A percentile compares a stretch with the other conserved stretches of the same genome.
Evolutionary conservation across 2,113 vertebrate genomes (phyloP).

Genomic region (Cyphomyrus plagiostoma): DNA sequence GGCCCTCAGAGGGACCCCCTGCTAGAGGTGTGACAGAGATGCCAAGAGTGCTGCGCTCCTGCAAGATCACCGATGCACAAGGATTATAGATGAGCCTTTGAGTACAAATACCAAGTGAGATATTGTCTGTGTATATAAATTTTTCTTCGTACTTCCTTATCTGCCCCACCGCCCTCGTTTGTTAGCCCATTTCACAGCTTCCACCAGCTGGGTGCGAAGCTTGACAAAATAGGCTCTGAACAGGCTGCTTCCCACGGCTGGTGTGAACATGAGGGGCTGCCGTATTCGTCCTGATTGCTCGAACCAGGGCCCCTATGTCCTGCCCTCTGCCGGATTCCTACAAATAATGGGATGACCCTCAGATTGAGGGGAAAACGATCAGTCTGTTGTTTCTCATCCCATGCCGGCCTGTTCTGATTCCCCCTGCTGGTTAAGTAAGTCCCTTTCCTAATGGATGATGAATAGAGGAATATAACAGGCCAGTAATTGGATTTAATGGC

Average conservation of each 20-base stretch:
- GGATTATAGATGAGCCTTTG: background rate
- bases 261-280: background rate
- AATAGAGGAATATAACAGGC: background rate
- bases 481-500: conserved; percentile 15
- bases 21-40: background rate
- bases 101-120: background rate
- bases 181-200: background rate
- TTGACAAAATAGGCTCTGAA: background rate
- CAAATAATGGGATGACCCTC: conserved; percentile 13
- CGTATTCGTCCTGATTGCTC: background rate
- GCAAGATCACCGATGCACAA: background rate
- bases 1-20: background rate
- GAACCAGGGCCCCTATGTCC: background rate
- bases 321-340: background rate
- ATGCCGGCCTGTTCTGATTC: background rate
- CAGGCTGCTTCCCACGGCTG: background rate
- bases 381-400: background rate
- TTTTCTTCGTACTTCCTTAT: background rate
- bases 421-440: background rate
- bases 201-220: background rate
- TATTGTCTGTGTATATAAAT: background rate
- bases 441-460: background rate
- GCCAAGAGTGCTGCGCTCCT: background rate
- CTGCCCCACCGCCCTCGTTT: background rate
- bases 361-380: background rate